phyloP scores from a whole-genome alignment of 37 sponge, comb jelly and placozoan species.

The Oscarella lobularis region DNA sequence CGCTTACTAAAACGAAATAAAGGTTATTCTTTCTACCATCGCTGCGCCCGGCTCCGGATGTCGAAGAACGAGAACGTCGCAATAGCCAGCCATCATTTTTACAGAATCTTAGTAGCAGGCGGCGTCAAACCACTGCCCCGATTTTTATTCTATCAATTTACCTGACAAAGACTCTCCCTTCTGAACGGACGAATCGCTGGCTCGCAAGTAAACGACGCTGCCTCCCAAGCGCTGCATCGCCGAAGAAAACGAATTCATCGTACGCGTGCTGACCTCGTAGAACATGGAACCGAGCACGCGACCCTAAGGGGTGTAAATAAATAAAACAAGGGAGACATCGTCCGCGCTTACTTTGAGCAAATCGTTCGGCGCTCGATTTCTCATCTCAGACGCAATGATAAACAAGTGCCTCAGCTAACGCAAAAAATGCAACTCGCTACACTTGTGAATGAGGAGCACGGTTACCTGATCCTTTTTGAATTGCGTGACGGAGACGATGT shows the following conservation, averaged over 20 bases:
- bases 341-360: slow-evolving; percentile 42
- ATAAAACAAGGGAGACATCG: neutral
- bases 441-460: neutral
- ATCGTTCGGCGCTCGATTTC: slow-evolving; percentile 37
- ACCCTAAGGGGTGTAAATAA: slow-evolving; percentile 29
- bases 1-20: neutral
- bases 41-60: slow-evolving; percentile 85
- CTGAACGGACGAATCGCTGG: slow-evolving; percentile 72
- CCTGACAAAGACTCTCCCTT: slow-evolving; percentile 96
- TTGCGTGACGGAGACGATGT: slow-evolving; percentile 65
- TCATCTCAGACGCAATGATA: slow-evolving; percentile 79
- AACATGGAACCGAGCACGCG: slow-evolving; percentile 84
- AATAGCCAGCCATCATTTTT: slow-evolving; percentile 79
- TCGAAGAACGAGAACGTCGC: slow-evolving; percentile 82
- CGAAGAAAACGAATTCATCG: slow-evolving; percentile 74
- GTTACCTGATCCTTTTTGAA: slow-evolving; percentile 67
- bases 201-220: slow-evolving; percentile 42
- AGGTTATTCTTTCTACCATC: slow-evolving; percentile 12
- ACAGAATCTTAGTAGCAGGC: slow-evolving; percentile 83
- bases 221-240: slow-evolving; percentile 99
- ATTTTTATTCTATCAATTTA: too few species aligned
- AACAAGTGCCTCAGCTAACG: slow-evolving; percentile 37
- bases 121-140: too few species aligned
- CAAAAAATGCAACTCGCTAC: neutral
- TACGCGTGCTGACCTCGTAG: slow-evolving; percentile 94